Percentiles rank a stretch among this genome's conserved stretches.
phyloP scores from a whole-genome alignment of 1,140 invertebrate genomes.

The Rhopalosiphum maidis region DNA sequence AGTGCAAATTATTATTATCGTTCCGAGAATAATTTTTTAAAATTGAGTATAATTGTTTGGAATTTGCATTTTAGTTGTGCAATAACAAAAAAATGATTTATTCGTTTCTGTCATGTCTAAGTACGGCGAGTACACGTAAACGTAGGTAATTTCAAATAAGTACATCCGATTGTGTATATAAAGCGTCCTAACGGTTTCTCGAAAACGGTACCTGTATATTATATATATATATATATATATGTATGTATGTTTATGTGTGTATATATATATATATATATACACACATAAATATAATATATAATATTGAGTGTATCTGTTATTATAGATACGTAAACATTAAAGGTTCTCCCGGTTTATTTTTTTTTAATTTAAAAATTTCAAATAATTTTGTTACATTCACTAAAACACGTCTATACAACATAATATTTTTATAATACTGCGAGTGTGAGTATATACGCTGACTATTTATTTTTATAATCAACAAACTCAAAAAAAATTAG shows the following conservation, averaged over 20 bases:
- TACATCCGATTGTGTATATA: not conserved
- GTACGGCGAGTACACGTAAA: not conserved
- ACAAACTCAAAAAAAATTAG: not conserved
- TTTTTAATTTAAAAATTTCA: conserved; percentile 19
- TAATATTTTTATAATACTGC: not conserved
- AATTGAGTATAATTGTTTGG: not conserved
- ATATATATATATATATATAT: too few species aligned
- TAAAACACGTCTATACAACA: not conserved
- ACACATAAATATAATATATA: not conserved
- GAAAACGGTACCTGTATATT: not conserved
- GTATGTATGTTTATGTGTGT: too few species aligned
- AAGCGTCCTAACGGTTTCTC: not conserved
- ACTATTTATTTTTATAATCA: not conserved
- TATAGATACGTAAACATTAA: not conserved
- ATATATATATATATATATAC: too few species aligned
- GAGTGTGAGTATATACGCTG: not conserved
- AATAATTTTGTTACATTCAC: not conserved
- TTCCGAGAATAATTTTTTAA: not conserved
- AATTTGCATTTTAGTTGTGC: not conserved
- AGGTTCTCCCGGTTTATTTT: not conserved
- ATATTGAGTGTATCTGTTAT: not conserved
- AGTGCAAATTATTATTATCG: not conserved
- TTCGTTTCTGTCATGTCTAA: not conserved
- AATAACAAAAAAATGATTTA: conserved; percentile 20
- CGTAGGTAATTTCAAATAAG: not conserved